Base-by-base conservation (phyloP, 2,888 invertebrate genomes). In the Tiliacea citrago region DNA sequence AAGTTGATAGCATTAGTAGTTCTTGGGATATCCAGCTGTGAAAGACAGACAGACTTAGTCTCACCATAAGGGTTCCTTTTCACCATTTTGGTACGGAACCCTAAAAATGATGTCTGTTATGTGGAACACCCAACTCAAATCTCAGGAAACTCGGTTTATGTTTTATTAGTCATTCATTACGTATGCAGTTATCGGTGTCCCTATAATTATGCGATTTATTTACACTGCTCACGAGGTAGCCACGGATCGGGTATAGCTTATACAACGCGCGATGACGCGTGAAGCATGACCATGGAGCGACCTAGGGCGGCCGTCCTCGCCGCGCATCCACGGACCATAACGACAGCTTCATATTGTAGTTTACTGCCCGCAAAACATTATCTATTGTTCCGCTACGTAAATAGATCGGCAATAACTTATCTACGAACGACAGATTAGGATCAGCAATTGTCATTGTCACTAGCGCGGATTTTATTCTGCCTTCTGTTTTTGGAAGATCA, bases 281-380 rank as follows among this genome's bases (percentile, higher is more conserved):
- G 93, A 94, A 91, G 90, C 83, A 74, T 90, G 95, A 89, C 96
- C 95, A 92, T 95, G 95, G 89, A 89, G 86, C 89, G 93, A 93
- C 94, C 95, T 94, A 94, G 93, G 94, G 87, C 91, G 88, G 83
- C 82, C 90, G 93, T 93, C 94, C 94, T 93, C 93, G 93, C 85
- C 91, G 91, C 83, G 82, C 88, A 89, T 93, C 91, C 92, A 86
- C 91, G 90, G 91, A 95, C 95, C 95, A 94, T 93, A 94, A 94
- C 93, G 92, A 92, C 90, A 90, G 85, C 88, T 87, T 90, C 84
- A 86, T 82, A 80, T 75, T 79, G 76, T 77, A 82, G 73, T 86
- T 83, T 78, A 83, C 78, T 82, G 75, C 80, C 85, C 76, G 82
- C 85, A 86, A 89, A 89, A 89, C 86, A 89, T 88, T 86, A 83